Evolutionary conservation across 2,797 vertebrate genomes (phyloP).

Genomic region (Telmatherina bonti): DNA sequence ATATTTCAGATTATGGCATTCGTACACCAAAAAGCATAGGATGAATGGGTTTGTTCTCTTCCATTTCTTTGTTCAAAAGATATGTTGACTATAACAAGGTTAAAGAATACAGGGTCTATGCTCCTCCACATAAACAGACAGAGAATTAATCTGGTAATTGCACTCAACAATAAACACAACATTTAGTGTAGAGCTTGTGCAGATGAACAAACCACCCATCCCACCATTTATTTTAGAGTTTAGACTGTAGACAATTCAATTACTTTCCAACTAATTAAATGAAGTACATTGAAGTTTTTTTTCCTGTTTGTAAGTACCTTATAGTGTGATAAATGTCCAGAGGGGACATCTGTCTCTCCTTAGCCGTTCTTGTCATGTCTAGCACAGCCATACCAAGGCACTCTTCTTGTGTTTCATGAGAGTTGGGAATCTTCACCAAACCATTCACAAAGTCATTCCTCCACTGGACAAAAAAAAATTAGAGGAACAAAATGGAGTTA

Average conservation of each 20-base stretch:
- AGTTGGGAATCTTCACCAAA: constrained; percentile 88
- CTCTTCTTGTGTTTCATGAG: constrained; percentile 95
- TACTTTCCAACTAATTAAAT: not conserved
- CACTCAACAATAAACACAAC: no score
- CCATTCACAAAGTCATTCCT: constrained; percentile 94
- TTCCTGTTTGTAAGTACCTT: constrained; percentile 82
- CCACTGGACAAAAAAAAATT: constrained; percentile 85
- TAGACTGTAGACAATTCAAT: not conserved
- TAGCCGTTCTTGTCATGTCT: constrained; percentile 96
- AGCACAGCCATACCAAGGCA: constrained; percentile 97
- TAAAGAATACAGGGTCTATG: not conserved
- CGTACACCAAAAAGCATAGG: not conserved
- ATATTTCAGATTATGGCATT: not conserved
- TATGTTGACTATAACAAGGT: not conserved
- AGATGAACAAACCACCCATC: no score
- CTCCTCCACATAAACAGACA: not conserved
- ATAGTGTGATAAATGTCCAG: constrained; percentile 91
- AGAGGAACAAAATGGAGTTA: not conserved
- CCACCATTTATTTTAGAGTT: not conserved
- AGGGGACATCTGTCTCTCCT: constrained; percentile 90
- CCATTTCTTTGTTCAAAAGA: not conserved
- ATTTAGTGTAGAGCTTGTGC: no score
- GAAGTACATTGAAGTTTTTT: not conserved
- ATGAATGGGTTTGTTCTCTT: not conserved
- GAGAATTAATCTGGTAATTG: no score